phyloP scores from a whole-genome alignment of 2,797 vertebrate species.

The Onychomys torridus region DNA sequence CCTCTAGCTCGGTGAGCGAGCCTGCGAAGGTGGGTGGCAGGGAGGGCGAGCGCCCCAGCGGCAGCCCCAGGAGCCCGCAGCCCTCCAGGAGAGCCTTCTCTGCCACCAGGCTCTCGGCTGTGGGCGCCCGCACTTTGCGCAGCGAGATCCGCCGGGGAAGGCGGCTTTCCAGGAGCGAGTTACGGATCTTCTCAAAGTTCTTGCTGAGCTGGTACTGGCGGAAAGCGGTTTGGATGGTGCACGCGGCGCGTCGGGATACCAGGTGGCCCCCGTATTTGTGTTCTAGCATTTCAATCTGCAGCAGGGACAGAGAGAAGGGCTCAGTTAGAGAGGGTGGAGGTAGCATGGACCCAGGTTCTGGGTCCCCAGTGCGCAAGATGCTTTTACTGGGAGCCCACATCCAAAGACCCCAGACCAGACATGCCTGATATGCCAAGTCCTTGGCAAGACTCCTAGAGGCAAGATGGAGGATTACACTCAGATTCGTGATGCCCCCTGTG shows the following conservation, averaged over 20 bases:
- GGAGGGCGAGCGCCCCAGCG: conserved; percentile 94
- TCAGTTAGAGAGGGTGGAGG: not conserved
- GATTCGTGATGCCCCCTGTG: not conserved
- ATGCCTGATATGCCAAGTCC: not conserved
- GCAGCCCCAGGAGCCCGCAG: conserved; percentile 94
- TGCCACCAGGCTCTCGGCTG: conserved; percentile 93
- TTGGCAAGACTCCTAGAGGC: not conserved
- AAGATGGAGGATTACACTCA: not conserved
- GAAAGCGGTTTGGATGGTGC: conserved; percentile 98
- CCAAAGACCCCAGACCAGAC: not conserved
- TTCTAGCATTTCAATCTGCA: conserved; percentile 98
- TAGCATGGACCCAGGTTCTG: not conserved
- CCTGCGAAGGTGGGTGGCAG: conserved; percentile 93
- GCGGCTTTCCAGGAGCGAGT: conserved; percentile 97
- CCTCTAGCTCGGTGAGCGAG: conserved; percentile 97
- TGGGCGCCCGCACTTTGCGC: conserved; percentile 94
- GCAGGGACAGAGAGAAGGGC: conserved; percentile 38
- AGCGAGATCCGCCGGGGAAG: conserved; percentile 97
- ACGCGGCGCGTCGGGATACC: conserved; percentile 96
- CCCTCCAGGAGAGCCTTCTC: conserved; percentile 97
- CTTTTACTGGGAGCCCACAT: not conserved
- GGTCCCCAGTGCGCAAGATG: not conserved
- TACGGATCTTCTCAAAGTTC: conserved; percentile 99
- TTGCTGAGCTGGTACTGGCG: conserved; percentile 99
- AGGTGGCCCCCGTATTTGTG: conserved; percentile 98